These are phyloP conservation scores for Alligator sinensis DNA, from an alignment of 2,113 vertebrate genomes.

Conservation along the genomic window DNA sequence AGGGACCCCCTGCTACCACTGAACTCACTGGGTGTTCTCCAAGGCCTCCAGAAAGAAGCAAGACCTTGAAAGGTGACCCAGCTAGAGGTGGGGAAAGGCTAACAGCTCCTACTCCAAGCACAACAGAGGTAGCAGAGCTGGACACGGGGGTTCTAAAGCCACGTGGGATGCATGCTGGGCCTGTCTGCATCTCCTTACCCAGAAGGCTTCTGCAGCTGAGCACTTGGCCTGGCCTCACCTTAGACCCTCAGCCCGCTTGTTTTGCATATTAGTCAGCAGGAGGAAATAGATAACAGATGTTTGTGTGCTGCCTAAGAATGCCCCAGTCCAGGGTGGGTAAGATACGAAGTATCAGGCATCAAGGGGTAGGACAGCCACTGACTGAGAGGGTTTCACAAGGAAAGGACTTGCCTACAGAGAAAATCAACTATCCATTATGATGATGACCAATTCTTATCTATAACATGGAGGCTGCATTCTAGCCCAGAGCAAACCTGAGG, in stretches of 20 bases:
- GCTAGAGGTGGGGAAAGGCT: not conserved
- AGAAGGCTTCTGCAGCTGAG: not conserved
- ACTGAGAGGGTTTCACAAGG: not conserved
- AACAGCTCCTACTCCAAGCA: not conserved
- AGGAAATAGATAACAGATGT: not conserved
- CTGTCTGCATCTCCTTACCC: not conserved
- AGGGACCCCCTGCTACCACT: not conserved
- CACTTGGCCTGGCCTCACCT: not conserved
- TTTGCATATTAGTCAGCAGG: not conserved
- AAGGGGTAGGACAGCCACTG: not conserved
- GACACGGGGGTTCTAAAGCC: not conserved
- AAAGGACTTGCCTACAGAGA: not conserved
- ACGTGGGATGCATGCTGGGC: not conserved
- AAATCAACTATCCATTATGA: too few species aligned
- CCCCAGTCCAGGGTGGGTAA: not conserved
- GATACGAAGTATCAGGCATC: not conserved
- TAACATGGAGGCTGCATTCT: too few species aligned
- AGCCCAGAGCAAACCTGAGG: not conserved
- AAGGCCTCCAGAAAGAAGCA: not conserved
- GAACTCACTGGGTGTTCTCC: rapidly evolving
- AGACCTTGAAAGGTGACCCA: rapidly evolving
- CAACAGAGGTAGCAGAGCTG: not conserved
- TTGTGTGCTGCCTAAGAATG: not conserved
- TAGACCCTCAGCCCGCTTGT: not conserved
- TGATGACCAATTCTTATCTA: too few species aligned